Evolutionary conservation across 2,888 invertebrate species (phyloP), one percentile per base, ranked within the genome.

Genomic region (Trissolcus japonicus): DNA sequence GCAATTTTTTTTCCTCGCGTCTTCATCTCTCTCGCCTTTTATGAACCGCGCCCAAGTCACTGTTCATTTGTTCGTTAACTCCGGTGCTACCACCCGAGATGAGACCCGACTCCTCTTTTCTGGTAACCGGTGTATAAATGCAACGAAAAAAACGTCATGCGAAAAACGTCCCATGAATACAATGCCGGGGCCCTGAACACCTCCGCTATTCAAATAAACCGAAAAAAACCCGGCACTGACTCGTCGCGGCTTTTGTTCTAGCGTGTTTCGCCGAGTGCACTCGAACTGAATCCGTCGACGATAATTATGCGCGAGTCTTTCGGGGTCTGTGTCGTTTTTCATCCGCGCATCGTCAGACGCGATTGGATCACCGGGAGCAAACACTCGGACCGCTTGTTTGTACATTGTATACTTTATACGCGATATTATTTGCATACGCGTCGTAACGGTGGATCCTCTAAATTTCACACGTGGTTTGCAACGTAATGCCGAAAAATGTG

Each of bases 91-190:
- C 46, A 46, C 46, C 16, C 16, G 46, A 16, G 35, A n/a, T 14
- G 7, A 46, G 46, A 14, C 6, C 46, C 16, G 29, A 55, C 55
- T 55, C 53, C 53, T 16, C 16, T 7, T 62, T 65, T 55, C 55
- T 41, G 65, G 51, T 13, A 48, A 55, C 55, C 13, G 21, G n/a
- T n/a, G n/a, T n/a, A n/a, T n/a, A n/a, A n/a, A n/a, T n/a, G n/a
- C n/a, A n/a, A n/a, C n/a, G n/a, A n/a, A n/a, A n/a, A n/a, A n/a
- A n/a, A n/a, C 78, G 60, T 71, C 61, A 73, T 51, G 59, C 55
- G 55, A 53, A 66, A 43, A 68, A 60, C 80, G 80, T 80, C 78
- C 76, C 76, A 67, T 74, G 81, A 79, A 77, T 82, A 83, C 83
- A 83, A 83, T 82, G 82, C 80, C 66, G 67, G 62, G 69, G 59